These are phyloP conservation scores for Cryptotermes secundus DNA, from an alignment of 1,140 invertebrate genomes.

Conservation along the genomic window DNA sequence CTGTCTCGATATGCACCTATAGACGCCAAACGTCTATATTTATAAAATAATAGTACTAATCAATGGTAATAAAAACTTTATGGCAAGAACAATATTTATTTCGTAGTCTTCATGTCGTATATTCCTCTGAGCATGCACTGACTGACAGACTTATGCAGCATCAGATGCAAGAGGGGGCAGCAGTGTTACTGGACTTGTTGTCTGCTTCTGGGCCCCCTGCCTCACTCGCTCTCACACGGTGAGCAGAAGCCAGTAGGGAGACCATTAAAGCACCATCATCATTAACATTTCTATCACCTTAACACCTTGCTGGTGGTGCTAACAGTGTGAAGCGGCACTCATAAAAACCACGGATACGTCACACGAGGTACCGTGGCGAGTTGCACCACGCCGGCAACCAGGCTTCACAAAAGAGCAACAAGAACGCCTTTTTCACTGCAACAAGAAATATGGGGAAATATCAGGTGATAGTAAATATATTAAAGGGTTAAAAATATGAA, in stretches of 20 bases:
- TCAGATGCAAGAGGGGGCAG: not conserved
- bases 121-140: not conserved
- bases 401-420: conserved; percentile 22
- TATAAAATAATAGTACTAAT: conserved; percentile 30
- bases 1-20: conserved; percentile 31
- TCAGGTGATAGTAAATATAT: too few relatives aligned
- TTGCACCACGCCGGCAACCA: not conserved
- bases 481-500: too few relatives aligned
- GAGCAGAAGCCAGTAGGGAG: not conserved
- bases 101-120: not conserved
- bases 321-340: not conserved
- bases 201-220: not conserved
- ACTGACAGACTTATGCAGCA: not conserved
- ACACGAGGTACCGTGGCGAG: not conserved
- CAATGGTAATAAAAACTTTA: conserved; percentile 33
- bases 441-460: not conserved
- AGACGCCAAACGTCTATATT: conserved; percentile 34
- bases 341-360: not conserved
- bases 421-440: conserved; percentile 27
- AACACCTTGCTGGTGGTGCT: not conserved
- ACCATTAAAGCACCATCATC: conserved; percentile 5
- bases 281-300: not conserved
- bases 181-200: too few relatives aligned
- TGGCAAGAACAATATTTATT: conserved; percentile 35
- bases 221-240: not conserved